Conservation (phyloP, 2,888 invertebrate species). For the Orthonychiurus folsomi region DNA sequence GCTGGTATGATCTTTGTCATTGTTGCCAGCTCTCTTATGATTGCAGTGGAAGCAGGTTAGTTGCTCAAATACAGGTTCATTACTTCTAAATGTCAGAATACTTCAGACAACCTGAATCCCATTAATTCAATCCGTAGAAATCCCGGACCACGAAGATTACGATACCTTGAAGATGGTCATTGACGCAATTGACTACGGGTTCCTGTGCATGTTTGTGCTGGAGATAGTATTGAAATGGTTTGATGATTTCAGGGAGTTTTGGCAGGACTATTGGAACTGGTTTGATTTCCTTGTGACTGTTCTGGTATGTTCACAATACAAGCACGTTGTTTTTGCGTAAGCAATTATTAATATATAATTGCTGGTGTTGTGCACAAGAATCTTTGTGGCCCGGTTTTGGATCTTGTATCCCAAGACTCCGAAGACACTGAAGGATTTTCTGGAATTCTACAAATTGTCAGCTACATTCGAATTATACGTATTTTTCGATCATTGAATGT, state of each 20-base stretch:
- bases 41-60: slow-evolving; percentile 28
- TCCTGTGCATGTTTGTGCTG: slow-evolving; percentile 27
- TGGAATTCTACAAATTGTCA: slow-evolving; percentile 17
- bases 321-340: not conserved
- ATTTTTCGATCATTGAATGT: slow-evolving; percentile 33
- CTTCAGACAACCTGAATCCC: not conserved
- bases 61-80: too few species aligned
- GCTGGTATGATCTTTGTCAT: slow-evolving; percentile 32
- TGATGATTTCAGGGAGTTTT: slow-evolving; percentile 28
- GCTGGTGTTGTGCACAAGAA: not conserved
- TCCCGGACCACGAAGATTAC: not conserved
- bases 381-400: slow-evolving; percentile 16
- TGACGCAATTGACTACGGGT: slow-evolving; percentile 30
- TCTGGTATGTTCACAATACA: slow-evolving; percentile 5
- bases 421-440: slow-evolving; percentile 25
- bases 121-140: not conserved
- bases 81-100: not conserved
- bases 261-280: slow-evolving; percentile 31
- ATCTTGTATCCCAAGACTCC: slow-evolving; percentile 22
- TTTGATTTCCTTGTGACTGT: slow-evolving; percentile 28
- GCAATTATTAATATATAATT: not conserved
- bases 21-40: slow-evolving; percentile 26
- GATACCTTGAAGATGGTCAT: slow-evolving; percentile 4
- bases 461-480: slow-evolving; percentile 30
- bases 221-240: slow-evolving; percentile 33